Base-by-base conservation (phyloP, 2,797 vertebrate genomes). In the Microcaecilia unicolor region DNA sequence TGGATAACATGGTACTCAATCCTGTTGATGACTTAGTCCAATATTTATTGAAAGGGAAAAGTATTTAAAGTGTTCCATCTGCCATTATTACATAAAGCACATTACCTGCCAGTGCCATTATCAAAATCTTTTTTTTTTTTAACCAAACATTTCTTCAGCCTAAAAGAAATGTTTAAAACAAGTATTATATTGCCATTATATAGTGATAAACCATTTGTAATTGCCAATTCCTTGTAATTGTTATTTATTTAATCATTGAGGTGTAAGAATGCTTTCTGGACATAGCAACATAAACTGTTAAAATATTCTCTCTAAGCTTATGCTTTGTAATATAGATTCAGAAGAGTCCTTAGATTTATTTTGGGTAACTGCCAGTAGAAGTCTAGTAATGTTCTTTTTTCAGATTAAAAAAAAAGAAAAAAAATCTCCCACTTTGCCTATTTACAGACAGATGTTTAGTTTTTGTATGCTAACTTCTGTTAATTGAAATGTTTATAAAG, bases 401-500 rank as follows among this genome's bases (percentile, higher is more conserved):
- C 26, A 26, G 15, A 3, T n/a, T 30, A 6, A 11, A 18, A 9
- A 7, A 23, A 18, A 39, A 34, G 16, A n/a, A n/a, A n/a, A n/a
- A n/a, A n/a, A n/a, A n/a, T n/a, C n/a, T n/a, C n/a, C n/a, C n/a
- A n/a, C n/a, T n/a, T n/a, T n/a, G n/a, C n/a, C n/a, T n/a, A n/a
- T n/a, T n/a, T n/a, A n/a, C n/a, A n/a, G n/a, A 90, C 83, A 84
- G 74, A 88, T 79, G 74, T 92, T 97, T 94, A 89, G 80, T 92
- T 99, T 93, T 96, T 97, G 87, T 96, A 95, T 91, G 85, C 91
- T 95, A 96, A 94, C 87, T 89, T 93, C 86, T 93, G 90, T 94
- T 93, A 86, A 96, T 95, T 80, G 88, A 93, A 93, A 96, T 91
- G 92, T 97, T 97, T 93, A 95, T 97, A 96, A 96, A 96, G 86